Base-by-base conservation (phyloP, 2,113 vertebrate genomes). In the Cnemophilus loriae region DNA sequence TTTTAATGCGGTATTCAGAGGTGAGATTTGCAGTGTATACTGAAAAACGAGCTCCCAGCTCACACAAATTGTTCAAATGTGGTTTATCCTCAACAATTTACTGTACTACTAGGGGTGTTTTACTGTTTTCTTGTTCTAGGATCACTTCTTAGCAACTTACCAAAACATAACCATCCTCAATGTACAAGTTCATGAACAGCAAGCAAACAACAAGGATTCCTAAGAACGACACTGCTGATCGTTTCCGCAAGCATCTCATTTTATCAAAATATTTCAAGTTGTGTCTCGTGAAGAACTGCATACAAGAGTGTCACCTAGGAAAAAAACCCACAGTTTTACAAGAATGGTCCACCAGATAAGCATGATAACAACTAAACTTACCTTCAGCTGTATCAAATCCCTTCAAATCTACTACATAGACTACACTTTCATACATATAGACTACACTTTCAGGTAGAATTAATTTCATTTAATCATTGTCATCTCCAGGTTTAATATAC, bases 231-330 rank as follows among this genome's bases (percentile, higher is more conserved):
- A 99, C 99, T 42, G 98, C 98, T 87, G 99, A 99, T 92, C 99
- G 98, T 96, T 99, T 99, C 97, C 99, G 97, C 97, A 99, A 98
- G 98, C 99, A 99, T 98, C 99, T 98, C 99, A 99, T 99, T 98
- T 99, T 99, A 98, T 99, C 98, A 96, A 99, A 97, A 93, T 98
- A 98, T 98, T 99, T 99, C 98, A 98, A 98, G 96, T 97, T 90
- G 89, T 98, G 93, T 96, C 98, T 99, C 91, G 96, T 97, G 97
- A 95, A 97, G 73, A 95, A 96, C 90, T 82, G 55, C 95, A 95
- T 84, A 87, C 56, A 82, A 92, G 74, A 96, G 83, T 74, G 82
- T 96, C 46, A 95, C 96, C 98, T 98, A 64, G 46, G 47, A 52
- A 95, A 89, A 73, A 97, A 85, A 97, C 42, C 35, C 8, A 95